A percentile compares a stretch with the other conserved stretches of the same genome.
Evolutionary conservation across 2,888 invertebrate genomes (phyloP).

Genomic region (Meiosimyza platycephala): DNA sequence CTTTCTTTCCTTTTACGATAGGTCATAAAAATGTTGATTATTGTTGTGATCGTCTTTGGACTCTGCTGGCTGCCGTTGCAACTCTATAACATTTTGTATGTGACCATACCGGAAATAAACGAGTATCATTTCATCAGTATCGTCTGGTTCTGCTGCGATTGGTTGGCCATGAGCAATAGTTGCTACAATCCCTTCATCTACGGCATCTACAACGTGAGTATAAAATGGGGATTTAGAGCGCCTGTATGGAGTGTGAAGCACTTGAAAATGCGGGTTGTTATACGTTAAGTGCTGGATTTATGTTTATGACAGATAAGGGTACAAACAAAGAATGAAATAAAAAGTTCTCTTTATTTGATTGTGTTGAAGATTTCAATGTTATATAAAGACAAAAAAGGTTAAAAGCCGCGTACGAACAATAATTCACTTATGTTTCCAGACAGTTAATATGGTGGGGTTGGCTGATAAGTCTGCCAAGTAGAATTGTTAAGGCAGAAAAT

Average conservation of each 20-base stretch:
- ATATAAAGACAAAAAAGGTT: no score
- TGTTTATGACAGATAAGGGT: no score
- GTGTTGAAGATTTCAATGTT: no score
- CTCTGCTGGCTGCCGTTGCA: constrained; percentile 87
- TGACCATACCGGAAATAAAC: constrained; percentile 77
- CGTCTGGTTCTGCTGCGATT: constrained; percentile 87
- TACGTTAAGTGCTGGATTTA: no score
- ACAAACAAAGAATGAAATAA: no score
- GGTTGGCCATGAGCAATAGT: constrained; percentile 90
- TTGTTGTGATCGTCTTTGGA: constrained; percentile 84
- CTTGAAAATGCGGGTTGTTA: neutral
- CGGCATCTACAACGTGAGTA: constrained; percentile 87
- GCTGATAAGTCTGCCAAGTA: no score
- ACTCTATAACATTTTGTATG: constrained; percentile 78
- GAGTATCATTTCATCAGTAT: constrained; percentile 85
- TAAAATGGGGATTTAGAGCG: no score
- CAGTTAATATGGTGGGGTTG: no score
- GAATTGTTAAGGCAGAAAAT: no score
- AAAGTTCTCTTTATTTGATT: no score
- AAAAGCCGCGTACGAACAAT: no score
- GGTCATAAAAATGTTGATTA: constrained; percentile 91
- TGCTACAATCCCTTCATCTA: constrained; percentile 93
- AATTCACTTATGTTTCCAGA: no score
- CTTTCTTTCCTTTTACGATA: constrained; percentile 60
- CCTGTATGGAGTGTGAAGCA: constrained; percentile 7